These are phyloP conservation scores for Vollenhovia emeryi DNA, from an alignment of 1,140 invertebrate species.

Conservation along the genomic window DNA sequence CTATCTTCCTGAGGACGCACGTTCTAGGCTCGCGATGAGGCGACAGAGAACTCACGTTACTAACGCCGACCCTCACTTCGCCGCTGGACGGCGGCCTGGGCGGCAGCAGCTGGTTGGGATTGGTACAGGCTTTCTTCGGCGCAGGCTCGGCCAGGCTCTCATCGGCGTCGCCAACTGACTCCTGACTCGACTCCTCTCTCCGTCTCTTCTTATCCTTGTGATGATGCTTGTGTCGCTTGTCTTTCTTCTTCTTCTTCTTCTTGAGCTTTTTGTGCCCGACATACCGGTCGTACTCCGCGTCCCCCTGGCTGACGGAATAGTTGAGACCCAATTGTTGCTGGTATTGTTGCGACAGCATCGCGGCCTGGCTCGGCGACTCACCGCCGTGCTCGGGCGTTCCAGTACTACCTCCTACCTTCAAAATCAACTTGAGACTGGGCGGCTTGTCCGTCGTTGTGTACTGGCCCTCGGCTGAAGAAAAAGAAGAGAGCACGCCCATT, in stretches of 20 bases:
- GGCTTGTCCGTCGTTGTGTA: constrained; percentile 86
- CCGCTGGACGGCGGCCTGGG: constrained; percentile 76
- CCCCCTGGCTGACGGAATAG: constrained; percentile 81
- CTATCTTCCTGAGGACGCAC: constrained; percentile 90
- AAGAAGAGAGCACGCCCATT: constrained; percentile 37
- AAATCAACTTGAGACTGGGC: constrained; percentile 90
- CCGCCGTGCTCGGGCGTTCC: constrained; percentile 89
- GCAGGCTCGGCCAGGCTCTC: constrained; percentile 82
- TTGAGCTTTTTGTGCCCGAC: constrained; percentile 89
- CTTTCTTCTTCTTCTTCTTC: constrained; percentile 92
- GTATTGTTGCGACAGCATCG: constrained; percentile 82
- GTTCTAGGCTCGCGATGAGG: constrained; percentile 88
- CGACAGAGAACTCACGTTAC: constrained; percentile 81
- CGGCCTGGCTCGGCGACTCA: constrained; percentile 84
- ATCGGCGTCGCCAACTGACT: constrained; percentile 83
- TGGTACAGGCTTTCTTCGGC: constrained; percentile 81
- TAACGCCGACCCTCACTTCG: constrained; percentile 71
- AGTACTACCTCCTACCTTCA: constrained; percentile 91
- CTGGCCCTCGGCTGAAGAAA: constrained; percentile 77
- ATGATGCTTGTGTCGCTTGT: constrained; percentile 90
- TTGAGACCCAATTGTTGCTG: constrained; percentile 81
- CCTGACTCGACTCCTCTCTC: constrained; percentile 86
- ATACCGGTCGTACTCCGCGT: constrained; percentile 82
- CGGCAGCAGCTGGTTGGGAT: constrained; percentile 78
- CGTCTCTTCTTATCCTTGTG: constrained; percentile 89